Evolutionary conservation across 1,140 invertebrate species (phyloP).

Genomic region (Drosophila nasuta): DNA sequence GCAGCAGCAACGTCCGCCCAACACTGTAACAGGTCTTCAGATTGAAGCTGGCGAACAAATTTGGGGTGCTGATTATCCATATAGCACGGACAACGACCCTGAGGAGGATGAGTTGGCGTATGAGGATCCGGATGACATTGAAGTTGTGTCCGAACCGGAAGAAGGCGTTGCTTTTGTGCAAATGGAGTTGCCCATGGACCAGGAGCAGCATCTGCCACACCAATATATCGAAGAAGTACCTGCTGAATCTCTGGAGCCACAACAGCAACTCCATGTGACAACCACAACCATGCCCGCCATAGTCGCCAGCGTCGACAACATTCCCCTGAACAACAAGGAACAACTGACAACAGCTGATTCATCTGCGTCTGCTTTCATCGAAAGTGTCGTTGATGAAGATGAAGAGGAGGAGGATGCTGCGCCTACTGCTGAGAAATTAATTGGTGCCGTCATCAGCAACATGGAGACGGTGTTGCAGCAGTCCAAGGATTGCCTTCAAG

Average conservation of each 20-base stretch:
- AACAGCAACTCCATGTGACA: conserved; percentile 50
- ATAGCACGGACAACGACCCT: conserved; percentile 64
- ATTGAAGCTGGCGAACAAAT: conserved; percentile 45
- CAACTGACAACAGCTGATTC: conserved; percentile 1
- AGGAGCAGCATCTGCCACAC: conserved; percentile 14
- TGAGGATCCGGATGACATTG: conserved; percentile 52
- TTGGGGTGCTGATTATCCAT: conserved; percentile 69
- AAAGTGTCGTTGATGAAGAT: conserved; percentile 4
- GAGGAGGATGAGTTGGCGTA: conserved; percentile 58
- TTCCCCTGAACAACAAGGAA: conserved; percentile 1
- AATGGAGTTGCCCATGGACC: conserved; percentile 10
- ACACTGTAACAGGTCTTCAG: background rate
- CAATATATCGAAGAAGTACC: conserved; percentile 12
- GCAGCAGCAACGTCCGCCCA: background rate
- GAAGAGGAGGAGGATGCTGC: background rate
- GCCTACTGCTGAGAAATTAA: conserved; percentile 55
- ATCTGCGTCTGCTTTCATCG: conserved; percentile 10
- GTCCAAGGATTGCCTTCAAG: conserved; percentile 65
- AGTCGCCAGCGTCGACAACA: background rate
- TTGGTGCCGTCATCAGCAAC: conserved; percentile 65
- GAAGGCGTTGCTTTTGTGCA: conserved; percentile 28
- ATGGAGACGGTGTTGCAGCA: conserved; percentile 76
- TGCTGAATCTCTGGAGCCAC: conserved; percentile 13
- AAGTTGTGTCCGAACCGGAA: conserved; percentile 47
- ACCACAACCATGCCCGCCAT: conserved; percentile 48